Evolutionary conservation across 2,888 invertebrate species (phyloP).

Genomic region (Andrena marginata): DNA sequence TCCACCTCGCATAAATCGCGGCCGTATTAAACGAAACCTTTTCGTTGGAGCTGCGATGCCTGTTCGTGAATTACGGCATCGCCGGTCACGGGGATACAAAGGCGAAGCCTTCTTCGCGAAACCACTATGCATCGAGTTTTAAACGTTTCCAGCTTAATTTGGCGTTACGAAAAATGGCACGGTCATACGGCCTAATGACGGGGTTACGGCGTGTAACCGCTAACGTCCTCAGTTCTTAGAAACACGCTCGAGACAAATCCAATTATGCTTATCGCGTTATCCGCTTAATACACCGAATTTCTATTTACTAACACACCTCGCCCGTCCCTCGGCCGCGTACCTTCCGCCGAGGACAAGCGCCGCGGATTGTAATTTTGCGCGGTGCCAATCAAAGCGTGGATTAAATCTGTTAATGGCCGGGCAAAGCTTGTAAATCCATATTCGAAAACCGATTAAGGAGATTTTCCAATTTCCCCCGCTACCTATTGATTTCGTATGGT

Average conservation of each 20-base stretch:
- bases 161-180: conserved; percentile 5
- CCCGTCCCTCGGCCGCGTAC: neutral
- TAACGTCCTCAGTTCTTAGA: conserved; percentile 30
- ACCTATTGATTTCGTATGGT: conserved; percentile 69
- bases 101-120: neutral
- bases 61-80: conserved; percentile 3
- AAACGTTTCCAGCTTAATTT: conserved; percentile 4
- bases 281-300: conserved; percentile 50
- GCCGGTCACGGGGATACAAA: too few species aligned
- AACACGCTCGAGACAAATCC: conserved; percentile 46
- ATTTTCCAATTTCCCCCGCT: conserved; percentile 71
- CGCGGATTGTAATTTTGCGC: conserved; percentile 64
- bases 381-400: conserved; percentile 65
- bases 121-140: neutral
- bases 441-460: conserved; percentile 70
- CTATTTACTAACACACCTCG: conserved; percentile 46
- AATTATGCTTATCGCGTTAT: conserved; percentile 49
- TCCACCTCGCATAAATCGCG: neutral
- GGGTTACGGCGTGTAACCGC: neutral
- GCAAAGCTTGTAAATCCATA: conserved; percentile 69
- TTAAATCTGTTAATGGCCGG: conserved; percentile 69
- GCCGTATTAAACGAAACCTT: neutral
- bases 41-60: conserved; percentile 10
- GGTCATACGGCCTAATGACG: neutral
- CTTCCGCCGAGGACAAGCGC: conserved; percentile 44